These are phyloP conservation scores for Guaruba guarouba DNA, from an alignment of 2,113 vertebrate species.

Conservation along the genomic window DNA sequence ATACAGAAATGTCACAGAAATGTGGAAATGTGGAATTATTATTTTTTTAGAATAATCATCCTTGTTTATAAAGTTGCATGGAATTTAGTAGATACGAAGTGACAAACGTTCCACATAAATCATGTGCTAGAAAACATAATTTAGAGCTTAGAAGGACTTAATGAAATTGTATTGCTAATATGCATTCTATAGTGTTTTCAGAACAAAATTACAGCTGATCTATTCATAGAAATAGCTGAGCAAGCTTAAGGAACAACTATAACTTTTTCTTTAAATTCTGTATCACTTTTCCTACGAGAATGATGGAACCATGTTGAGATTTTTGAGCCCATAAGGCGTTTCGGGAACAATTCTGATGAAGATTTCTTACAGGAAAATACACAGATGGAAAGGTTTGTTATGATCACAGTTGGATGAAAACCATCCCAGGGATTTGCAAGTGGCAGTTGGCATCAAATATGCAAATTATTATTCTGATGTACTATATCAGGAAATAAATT, in stretches of 20 bases:
- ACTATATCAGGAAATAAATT: background rate
- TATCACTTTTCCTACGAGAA: background rate
- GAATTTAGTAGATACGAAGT: background rate
- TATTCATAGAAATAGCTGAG: background rate
- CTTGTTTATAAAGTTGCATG: background rate
- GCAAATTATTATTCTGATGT: slow-evolving; percentile 6
- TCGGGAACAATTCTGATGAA: slow-evolving; percentile 24
- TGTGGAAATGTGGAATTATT: background rate
- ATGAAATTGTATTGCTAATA: background rate
- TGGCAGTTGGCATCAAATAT: slow-evolving; percentile 28
- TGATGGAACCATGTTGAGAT: background rate
- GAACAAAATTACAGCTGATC: background rate
- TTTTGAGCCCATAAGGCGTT: background rate
- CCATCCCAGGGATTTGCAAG: slow-evolving; percentile 31
- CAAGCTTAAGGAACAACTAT: background rate
- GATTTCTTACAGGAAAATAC: slow-evolving; percentile 23
- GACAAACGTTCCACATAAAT: background rate
- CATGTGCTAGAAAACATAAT: background rate
- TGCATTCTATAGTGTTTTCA: background rate
- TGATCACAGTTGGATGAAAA: slow-evolving; percentile 10
- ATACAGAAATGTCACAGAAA: background rate
- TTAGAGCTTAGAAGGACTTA: background rate
- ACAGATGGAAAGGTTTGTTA: slow-evolving; percentile 39
- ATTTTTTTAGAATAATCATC: background rate
- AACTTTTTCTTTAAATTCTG: background rate